Base-by-base conservation (phyloP, 2,888 invertebrate genomes). In the Petrophora chlorosata region DNA sequence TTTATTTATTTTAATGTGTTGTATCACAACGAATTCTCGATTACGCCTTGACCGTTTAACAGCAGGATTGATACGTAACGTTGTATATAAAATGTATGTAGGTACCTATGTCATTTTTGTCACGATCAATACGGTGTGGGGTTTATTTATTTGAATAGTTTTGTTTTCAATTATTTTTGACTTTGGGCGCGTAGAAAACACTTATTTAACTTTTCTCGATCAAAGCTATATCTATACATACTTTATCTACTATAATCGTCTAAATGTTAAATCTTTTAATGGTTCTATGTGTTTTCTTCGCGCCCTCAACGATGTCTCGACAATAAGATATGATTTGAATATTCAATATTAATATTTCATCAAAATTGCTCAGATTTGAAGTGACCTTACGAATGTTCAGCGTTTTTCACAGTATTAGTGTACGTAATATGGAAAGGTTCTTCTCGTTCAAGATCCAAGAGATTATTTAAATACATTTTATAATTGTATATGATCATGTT, bases 1-100 rank as follows among this genome's bases (percentile, higher is more conserved):
- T 81, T 83, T 82, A 85, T 84, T 87, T 82, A 83, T 85, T 86
- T 76, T 73, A 68, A 66, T 75, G 70, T 78, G 76, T 79, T 79
- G 73, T 81, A 79, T 73, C 78, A 79, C 86, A 86, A 84, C 85
- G 85, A 87, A 86, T 76, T 76, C 73, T 76, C 56, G 62, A 70
- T 63, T 67, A 61, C 62, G 60, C 73, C 70, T 65, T 29, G 19
- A 17, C 39, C 52, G 35, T 45, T 32, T 41, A 34, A 44, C 33
- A 30, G 13, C 33, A 30, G 13, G 25, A 40, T 74, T 67, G 42
- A 74, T 75, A 65, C 52, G 55, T 63, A 63, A 66, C 59, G 61
- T 67, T 80, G 79, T 82, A 78, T 75, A 79, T 80, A 79, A 63
- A 66, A 65, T 70, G 63, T 36, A 16, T 10, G 14, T 69, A 61